phyloP scores from a whole-genome alignment of 2,888 invertebrate species.

The Prenolepis imparis region DNA sequence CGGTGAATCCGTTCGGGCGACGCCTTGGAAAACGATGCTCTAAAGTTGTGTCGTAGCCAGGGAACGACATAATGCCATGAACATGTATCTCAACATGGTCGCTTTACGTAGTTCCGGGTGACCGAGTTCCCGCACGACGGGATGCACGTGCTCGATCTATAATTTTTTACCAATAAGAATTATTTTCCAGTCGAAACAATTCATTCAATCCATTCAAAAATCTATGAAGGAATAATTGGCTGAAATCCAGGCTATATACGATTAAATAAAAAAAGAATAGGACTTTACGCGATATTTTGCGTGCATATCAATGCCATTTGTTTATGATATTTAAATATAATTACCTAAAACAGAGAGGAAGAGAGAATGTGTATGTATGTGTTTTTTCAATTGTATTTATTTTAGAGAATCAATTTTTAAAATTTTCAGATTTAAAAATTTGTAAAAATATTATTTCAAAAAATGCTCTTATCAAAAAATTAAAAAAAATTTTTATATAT shows the following conservation, averaged over 20 bases:
- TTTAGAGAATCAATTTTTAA: neutral
- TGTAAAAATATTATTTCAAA: neutral
- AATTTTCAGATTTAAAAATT: neutral
- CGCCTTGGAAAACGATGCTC: constrained; percentile 36
- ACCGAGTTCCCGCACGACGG: constrained; percentile 76
- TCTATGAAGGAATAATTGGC: no score
- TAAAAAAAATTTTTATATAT: neutral
- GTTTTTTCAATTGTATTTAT: neutral
- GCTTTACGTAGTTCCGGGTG: constrained; percentile 80
- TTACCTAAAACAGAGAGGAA: neutral
- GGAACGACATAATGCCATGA: constrained; percentile 61
- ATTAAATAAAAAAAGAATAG: neutral
- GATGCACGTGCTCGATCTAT: constrained; percentile 57
- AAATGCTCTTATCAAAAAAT: neutral
- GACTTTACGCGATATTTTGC: neutral
- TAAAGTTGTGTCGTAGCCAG: constrained; percentile 59
- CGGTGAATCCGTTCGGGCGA: constrained; percentile 2
- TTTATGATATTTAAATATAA: neutral
- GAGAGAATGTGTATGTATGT: neutral
- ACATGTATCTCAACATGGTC: constrained; percentile 68
- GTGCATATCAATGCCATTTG: neutral
- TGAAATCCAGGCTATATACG: neutral
- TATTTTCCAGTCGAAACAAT: neutral
- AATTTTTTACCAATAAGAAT: neutral
- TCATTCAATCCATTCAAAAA: neutral